Evolutionary conservation across 2,888 invertebrate genomes (phyloP), one percentile per base, ranked within the genome.

Genomic region (Tachina fera): DNA sequence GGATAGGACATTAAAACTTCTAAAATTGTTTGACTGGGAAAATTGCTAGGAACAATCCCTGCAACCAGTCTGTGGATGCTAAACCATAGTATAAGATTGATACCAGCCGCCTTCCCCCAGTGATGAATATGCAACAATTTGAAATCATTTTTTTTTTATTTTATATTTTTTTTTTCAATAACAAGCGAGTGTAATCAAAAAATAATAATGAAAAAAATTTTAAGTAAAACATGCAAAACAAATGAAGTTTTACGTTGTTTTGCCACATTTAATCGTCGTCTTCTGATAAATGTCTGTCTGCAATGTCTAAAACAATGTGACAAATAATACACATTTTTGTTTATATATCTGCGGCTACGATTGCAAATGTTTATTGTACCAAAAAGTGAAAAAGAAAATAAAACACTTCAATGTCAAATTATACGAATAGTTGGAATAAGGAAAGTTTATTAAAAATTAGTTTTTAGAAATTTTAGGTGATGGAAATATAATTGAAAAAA

Each of bases 251-350:
- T 67, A 86, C 84, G 75, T 86, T 83, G 87, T 87, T 86, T 79
- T 84, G 86, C 84, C 84, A 86, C 84, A 86, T 86, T 87, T 82
- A 86, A 86, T 81, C 79, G 75, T 82, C 47, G 49, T 76, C 74
- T 78, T 84, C 87, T 84, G 83, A 87, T 87, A 87, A 87, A 86
- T 79, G 84, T 85, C 87, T 79, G 84, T 85, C 87, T 87, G 78
- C 82, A 68, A 61, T 87, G 74, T 43, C 65, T 60, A 47, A 49
- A 83, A 67, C 87, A 79, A 87, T 87, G 86, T 84, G 86, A 88
- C 86, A 88, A 87, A 88, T 87, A 87, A 81, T 83, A 81, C 75
- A 61, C 63, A 86, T 84, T 86, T 83, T 81, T 45, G 67, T 72
- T 78, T 83, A 68, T 41, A 68, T 41, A 53, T 83, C 78, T 67